Evolutionary conservation across 1,140 invertebrate genomes (phyloP).

Genomic region (Chelonus insularis): DNA sequence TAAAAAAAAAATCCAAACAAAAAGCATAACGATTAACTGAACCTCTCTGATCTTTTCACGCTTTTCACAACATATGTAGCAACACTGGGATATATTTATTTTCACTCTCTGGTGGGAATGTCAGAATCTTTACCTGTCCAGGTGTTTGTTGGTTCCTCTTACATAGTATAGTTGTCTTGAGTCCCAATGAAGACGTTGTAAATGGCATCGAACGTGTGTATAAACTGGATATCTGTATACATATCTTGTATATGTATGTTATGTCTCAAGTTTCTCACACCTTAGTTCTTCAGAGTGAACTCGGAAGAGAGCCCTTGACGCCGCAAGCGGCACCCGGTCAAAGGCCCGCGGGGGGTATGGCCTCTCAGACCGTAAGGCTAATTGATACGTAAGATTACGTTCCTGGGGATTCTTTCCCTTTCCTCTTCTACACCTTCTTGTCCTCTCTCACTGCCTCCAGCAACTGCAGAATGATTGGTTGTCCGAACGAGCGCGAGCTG

Average conservation of each 20-base stretch:
- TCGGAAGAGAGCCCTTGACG: slow-evolving; percentile 29
- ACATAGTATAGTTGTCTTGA: too few species aligned
- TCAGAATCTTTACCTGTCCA: slow-evolving; percentile 32
- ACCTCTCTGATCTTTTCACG: slow-evolving; percentile 22
- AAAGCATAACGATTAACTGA: slow-evolving; percentile 9
- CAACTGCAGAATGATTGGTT: slow-evolving; percentile 34
- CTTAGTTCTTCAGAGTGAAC: slow-evolving; percentile 17
- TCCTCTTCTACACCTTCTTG: slow-evolving; percentile 14
- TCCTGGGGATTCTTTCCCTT: slow-evolving; percentile 34
- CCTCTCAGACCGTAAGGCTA: slow-evolving; percentile 57
- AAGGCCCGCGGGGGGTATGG: slow-evolving; percentile 61
- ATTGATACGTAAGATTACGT: slow-evolving; percentile 62
- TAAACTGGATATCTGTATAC: too few species aligned
- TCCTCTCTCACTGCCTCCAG: slow-evolving; percentile 10
- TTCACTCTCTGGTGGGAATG: not conserved
- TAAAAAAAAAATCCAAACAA: slow-evolving; percentile 9
- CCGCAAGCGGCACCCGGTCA: slow-evolving; percentile 57
- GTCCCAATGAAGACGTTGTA: slow-evolving; percentile 49
- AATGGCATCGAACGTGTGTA: slow-evolving; percentile 23
- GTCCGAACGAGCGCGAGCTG: slow-evolving; percentile 27
- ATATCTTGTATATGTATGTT: slow-evolving; percentile 11
- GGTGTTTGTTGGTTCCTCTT: slow-evolving; percentile 30
- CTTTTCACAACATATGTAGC: slow-evolving; percentile 22
- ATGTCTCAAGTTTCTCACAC: slow-evolving; percentile 28
- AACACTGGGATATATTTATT: not conserved